Percentiles rank a stretch among this genome's conserved stretches.
Evolutionary conservation across 2,797 vertebrate genomes (phyloP).

Genomic region (Eulemur rubriventer): DNA sequence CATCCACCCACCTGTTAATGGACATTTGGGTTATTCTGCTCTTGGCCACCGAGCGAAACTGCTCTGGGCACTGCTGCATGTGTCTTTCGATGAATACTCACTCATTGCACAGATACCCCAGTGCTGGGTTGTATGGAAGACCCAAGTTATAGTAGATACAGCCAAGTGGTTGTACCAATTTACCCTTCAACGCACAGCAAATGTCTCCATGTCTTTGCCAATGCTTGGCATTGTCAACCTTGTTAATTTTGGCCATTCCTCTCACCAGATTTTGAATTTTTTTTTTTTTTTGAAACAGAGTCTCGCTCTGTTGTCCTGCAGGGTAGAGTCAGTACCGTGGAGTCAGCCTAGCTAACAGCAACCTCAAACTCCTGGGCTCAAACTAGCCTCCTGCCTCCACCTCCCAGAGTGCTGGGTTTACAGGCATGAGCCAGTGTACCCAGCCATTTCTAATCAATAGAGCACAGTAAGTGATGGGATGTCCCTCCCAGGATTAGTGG

Average conservation of each 20-base stretch:
- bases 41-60: not conserved
- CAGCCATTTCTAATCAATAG: no score
- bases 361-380: not conserved
- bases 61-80: not conserved
- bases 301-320: not conserved
- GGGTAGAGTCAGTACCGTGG: not conserved
- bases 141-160: not conserved
- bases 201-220: not conserved
- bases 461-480: no score
- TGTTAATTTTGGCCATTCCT: not conserved
- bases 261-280: not conserved
- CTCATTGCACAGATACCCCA: not conserved
- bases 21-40: not conserved
- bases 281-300: not conserved
- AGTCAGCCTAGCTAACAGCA: not conserved
- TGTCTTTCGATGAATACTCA: not conserved
- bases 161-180: no score
- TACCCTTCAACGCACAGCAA: not conserved
- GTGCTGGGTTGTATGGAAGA: not conserved
- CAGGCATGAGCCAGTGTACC: not conserved
- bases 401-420: not conserved
- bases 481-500: not conserved
- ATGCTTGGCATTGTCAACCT: not conserved
- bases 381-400: no score
- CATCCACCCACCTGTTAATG: no score